Evolutionary conservation across 2,888 invertebrate genomes (phyloP).

Genomic region (Aleiodes alternator): DNA sequence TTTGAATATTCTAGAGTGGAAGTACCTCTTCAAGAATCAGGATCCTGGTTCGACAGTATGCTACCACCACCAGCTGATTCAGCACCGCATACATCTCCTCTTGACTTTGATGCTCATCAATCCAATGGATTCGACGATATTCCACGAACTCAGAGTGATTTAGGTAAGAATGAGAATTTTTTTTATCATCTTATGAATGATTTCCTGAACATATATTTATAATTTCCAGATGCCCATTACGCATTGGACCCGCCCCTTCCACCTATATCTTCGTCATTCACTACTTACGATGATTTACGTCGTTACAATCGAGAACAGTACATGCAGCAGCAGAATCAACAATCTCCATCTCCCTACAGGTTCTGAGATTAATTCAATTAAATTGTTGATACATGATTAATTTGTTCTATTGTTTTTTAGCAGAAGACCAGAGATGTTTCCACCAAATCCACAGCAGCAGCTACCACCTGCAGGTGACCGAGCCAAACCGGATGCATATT

Average conservation of each 20-base stretch:
- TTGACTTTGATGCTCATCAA: conserved; percentile 41
- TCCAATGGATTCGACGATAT: conserved; percentile 8
- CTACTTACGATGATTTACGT: conserved; percentile 43
- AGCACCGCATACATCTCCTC: conserved; percentile 26
- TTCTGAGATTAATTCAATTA: conserved; percentile 1
- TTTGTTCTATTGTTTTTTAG: conserved; percentile 4
- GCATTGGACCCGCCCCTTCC: conserved; percentile 41
- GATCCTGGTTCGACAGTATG: conserved; percentile 32
- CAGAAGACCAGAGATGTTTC: background rate
- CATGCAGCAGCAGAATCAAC: background rate
- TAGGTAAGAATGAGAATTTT: conserved; percentile 4
- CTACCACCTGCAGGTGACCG: background rate
- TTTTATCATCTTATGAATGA: too few species aligned
- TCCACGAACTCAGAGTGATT: background rate
- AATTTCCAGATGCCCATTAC: conserved; percentile 32
- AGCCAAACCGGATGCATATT: conserved; percentile 8
- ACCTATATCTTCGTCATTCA: background rate
- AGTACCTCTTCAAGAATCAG: conserved; percentile 27
- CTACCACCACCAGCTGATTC: background rate
- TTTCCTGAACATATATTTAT: background rate
- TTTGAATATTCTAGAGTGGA: conserved; percentile 27
- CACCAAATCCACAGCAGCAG: conserved; percentile 12
- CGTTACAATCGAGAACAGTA: conserved; percentile 43
- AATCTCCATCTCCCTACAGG: background rate
- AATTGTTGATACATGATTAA: background rate